Base-by-base conservation (phyloP, 2,888 invertebrate species). In the Xylophagus ater region DNA sequence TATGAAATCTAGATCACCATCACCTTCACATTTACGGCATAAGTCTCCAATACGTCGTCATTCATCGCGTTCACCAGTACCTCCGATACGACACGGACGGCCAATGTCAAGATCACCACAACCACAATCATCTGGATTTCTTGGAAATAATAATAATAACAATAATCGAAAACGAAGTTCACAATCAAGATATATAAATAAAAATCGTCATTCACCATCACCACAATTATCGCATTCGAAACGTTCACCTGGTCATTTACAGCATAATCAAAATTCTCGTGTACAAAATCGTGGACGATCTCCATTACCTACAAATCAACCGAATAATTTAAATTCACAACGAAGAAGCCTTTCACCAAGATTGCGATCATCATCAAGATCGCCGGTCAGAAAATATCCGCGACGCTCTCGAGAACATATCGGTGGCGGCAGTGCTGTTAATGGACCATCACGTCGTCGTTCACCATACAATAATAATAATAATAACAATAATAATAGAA, bases 361-460 rank as follows among this genome's bases (percentile, higher is more conserved):
- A 4, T 4, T n/a, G 3, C 21, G 30, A 25, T 40, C 40, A 10
- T 15, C 17, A 23, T 35, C 35, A 3, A 14, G 35, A n/a, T 35
- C 40, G 14, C 40, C 40, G 2, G n/a, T 25, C 2, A 28, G 40
- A 37, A 42, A 36, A 19, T 33, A 33, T 19, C 13, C 21, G 7
- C 24, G 32, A 13, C 26, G 24, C n/a, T 44, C 44, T 9, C 23
- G 42, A 12, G 42, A 44, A 8, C 28, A 40, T 2, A 40, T 23
- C 34, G 21, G n/a, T 2, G 12, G n/a, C 4, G 20, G 14, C 34
- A 19, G n/a, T 2, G 12, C 12, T 4, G 20, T 15, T n/a, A 20
- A 28, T 9, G 26, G 23, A 19, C 30, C 37, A 4, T 28, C 26
- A 12, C 18, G 31, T 8, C 13, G 41, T 15, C n/a, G 37, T 4